Conservation (phyloP, 1,140 invertebrate genomes). For the Atta colombica region DNA sequence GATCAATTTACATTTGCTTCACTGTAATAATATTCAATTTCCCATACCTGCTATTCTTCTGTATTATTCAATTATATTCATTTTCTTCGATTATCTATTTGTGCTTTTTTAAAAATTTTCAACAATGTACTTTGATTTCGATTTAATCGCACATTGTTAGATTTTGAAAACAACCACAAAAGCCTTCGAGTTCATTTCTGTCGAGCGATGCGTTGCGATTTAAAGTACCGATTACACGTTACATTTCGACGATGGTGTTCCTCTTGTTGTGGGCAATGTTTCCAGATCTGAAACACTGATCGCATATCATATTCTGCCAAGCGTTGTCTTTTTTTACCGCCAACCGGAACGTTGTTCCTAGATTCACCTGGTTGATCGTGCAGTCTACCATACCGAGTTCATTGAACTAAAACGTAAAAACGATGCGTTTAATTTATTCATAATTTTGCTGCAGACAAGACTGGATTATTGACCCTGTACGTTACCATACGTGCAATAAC, state of each 20-base stretch:
- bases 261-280: constrained; percentile 24
- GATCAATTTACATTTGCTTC: constrained; percentile 17
- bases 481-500: constrained; percentile 26
- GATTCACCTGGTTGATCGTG: constrained; percentile 38
- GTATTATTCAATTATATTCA: not conserved
- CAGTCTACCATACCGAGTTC: not conserved
- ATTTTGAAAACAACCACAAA: not conserved
- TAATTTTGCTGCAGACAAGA: constrained; percentile 29
- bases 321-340: constrained; percentile 7
- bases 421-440: constrained; percentile 52
- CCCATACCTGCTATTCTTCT: not conserved
- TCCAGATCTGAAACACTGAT: constrained; percentile 48
- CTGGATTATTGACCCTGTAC: constrained; percentile 24
- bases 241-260: constrained; percentile 42
- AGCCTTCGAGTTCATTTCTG: not conserved
- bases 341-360: constrained; percentile 9
- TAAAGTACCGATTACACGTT: constrained; percentile 47
- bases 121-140: not conserved
- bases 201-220: constrained; percentile 6
- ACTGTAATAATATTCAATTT: constrained; percentile 28
- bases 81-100: not conserved
- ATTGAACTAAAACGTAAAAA: constrained; percentile 18
- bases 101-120: not conserved
- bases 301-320: constrained; percentile 46
- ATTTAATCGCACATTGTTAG: not conserved